A percentile compares a stretch with the other conserved stretches of the same genome.
These are phyloP conservation scores for Cheilosia pagana DNA, from an alignment of 2,888 invertebrate genomes.

Conservation along the genomic window DNA sequence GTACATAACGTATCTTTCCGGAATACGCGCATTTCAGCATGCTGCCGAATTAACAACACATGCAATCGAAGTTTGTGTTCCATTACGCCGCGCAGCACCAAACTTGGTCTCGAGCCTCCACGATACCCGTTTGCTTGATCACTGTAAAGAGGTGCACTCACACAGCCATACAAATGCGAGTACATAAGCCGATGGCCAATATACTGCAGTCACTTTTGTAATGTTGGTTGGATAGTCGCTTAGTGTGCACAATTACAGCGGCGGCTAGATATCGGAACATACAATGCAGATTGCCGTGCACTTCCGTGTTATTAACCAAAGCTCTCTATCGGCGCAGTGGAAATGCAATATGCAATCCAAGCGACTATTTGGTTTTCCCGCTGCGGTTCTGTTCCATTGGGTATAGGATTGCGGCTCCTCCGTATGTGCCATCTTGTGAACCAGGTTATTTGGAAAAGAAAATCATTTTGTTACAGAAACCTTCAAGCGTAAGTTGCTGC, in stretches of 20 bases:
- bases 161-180: neutral
- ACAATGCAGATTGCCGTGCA: conserved; percentile 33
- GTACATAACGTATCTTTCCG: conserved; percentile 61
- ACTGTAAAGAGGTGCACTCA: conserved; percentile 20
- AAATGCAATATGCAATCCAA: conserved; percentile 48
- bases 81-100: conserved; percentile 28
- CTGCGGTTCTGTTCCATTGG: conserved; percentile 50
- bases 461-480: conserved; percentile 7
- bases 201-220: conserved; percentile 6
- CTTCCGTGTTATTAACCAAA: conserved; percentile 68
- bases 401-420: conserved; percentile 15
- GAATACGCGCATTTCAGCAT: conserved; percentile 54
- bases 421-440: conserved; percentile 38
- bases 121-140: conserved; percentile 54
- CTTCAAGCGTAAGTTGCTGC: neutral
- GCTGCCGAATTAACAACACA: conserved; percentile 32
- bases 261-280: conserved; percentile 54
- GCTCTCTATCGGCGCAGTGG: conserved; percentile 59
- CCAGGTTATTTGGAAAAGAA: conserved; percentile 33
- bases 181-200: conserved; percentile 35
- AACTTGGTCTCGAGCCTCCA: conserved; percentile 28
- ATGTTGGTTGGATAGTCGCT: conserved; percentile 36
- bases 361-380: conserved; percentile 12
- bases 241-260: conserved; percentile 46
- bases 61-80: conserved; percentile 42